These are phyloP conservation scores for Luffia ferchaultella DNA, from an alignment of 2,888 invertebrate species.

Conservation along the genomic window DNA sequence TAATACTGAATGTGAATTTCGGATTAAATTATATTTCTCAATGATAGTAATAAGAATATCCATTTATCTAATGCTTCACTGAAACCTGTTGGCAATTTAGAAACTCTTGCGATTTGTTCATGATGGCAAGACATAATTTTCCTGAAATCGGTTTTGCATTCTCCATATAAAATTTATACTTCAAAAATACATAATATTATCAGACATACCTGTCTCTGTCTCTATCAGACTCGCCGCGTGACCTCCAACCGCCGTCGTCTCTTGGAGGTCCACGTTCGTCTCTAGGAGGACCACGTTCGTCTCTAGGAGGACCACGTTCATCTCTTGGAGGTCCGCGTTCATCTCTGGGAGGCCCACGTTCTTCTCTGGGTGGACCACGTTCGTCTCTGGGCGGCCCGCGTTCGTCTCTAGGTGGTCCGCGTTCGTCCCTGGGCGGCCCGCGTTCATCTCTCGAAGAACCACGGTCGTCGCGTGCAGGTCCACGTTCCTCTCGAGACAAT, in stretches of 20 bases:
- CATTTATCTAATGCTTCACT: no score
- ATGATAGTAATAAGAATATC: no score
- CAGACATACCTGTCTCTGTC: slow-evolving; percentile 18
- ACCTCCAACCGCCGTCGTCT: slow-evolving; percentile 38
- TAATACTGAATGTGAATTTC: no score
- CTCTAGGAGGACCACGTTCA: slow-evolving; percentile 3
- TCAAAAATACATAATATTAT: no score
- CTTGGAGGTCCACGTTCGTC: slow-evolving; percentile 20
- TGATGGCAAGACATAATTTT: no score
- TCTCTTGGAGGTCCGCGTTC: slow-evolving; percentile 5
- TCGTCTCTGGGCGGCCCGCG: slow-evolving; percentile 1
- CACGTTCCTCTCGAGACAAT: slow-evolving; percentile 1
- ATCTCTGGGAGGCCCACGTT: slow-evolving; percentile 8
- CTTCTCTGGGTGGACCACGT: slow-evolving; percentile 10
- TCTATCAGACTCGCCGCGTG: slow-evolving; percentile 17
- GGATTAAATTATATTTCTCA: no score
- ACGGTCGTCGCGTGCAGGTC: slow-evolving; percentile 3
- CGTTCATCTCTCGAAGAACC: background rate
- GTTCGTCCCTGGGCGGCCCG: slow-evolving; percentile 9
- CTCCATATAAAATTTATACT: no score
- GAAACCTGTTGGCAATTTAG: no score
- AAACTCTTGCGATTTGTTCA: no score
- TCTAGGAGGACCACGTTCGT: slow-evolving; percentile 11
- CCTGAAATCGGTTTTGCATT: no score
- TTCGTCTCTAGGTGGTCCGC: slow-evolving; percentile 9